These are phyloP conservation scores for Parapsyche elsis DNA, from an alignment of 1,140 invertebrate genomes.

Conservation along the genomic window DNA sequence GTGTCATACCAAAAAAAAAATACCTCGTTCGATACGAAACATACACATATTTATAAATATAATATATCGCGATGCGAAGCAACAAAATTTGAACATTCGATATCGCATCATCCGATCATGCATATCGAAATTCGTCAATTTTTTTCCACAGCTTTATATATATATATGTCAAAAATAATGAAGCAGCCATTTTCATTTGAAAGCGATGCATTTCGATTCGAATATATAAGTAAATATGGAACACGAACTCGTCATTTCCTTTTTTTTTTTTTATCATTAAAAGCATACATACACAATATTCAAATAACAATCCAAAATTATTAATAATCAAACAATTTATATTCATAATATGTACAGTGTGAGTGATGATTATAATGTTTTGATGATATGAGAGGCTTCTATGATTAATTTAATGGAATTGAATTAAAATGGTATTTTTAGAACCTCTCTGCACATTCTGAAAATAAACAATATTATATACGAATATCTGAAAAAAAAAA, in stretches of 20 bases:
- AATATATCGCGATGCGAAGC: conserved; percentile 22
- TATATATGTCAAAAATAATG: background rate
- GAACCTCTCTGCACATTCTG: background rate
- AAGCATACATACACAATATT: conserved; percentile 30
- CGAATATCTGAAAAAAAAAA: conserved; percentile 12
- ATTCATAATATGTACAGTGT: conserved; percentile 3
- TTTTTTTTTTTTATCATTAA: background rate
- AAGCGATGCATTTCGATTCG: conserved; percentile 15
- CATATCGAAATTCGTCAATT: conserved; percentile 28
- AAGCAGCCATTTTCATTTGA: conserved; percentile 29
- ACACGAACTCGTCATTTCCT: conserved; percentile 3
- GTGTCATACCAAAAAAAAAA: background rate
- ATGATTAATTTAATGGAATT: background rate
- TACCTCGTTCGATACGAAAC: background rate
- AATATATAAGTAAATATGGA: background rate
- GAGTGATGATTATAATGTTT: background rate
- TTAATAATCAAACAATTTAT: conserved; percentile 2
- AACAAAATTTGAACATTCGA: conserved; percentile 9
- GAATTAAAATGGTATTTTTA: too few relatives aligned
- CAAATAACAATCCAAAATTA: conserved; percentile 24
- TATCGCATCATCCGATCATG: conserved; percentile 24
- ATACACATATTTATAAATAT: background rate
- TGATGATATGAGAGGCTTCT: background rate
- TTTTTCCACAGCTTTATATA: conserved; percentile 6
- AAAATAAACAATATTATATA: background rate